These are phyloP conservation scores for Eledona agricola DNA, from an alignment of 2,888 invertebrate species.

Conservation along the genomic window DNA sequence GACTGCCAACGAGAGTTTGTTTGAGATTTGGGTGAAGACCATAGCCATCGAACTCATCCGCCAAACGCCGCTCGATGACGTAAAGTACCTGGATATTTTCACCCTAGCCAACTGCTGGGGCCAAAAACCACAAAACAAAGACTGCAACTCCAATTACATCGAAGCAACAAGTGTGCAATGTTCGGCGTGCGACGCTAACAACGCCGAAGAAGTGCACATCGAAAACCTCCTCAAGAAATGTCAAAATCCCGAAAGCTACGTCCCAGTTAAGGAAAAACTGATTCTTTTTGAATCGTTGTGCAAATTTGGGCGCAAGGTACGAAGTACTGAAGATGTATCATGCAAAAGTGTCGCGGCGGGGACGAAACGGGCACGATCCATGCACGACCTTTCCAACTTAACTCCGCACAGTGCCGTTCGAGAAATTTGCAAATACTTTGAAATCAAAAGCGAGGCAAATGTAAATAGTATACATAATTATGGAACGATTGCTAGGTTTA, in stretches of 20 bases:
- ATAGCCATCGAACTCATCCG: constrained; percentile 78
- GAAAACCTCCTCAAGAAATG: constrained; percentile 65
- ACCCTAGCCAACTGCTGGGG: constrained; percentile 65
- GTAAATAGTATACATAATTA: constrained; percentile 30
- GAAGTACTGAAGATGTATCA: constrained; percentile 72
- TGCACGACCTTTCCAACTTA: constrained; percentile 69
- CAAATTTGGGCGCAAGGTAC: constrained; percentile 68
- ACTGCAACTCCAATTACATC: constrained; percentile 53
- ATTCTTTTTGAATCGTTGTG: constrained; percentile 76
- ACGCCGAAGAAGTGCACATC: constrained; percentile 58
- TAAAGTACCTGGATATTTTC: constrained; percentile 76
- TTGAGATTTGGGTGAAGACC: constrained; percentile 78
- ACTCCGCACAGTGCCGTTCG: constrained; percentile 66
- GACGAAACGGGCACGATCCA: constrained; percentile 70
- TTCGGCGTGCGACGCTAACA: constrained; percentile 8
- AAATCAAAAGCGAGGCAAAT: constrained; percentile 34
- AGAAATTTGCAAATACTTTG: constrained; percentile 77
- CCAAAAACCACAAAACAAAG: constrained; percentile 51
- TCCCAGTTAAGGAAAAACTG: constrained; percentile 75
- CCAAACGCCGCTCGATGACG: constrained; percentile 76
- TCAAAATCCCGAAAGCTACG: constrained; percentile 70
- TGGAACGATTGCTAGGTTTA: constrained; percentile 19
- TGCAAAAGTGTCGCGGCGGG: constrained; percentile 60
- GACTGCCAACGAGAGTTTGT: constrained; percentile 75
- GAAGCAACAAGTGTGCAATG: constrained; percentile 7